Conservation (phyloP, 2,113 vertebrate species). For the Aldabrachelys gigantea region DNA sequence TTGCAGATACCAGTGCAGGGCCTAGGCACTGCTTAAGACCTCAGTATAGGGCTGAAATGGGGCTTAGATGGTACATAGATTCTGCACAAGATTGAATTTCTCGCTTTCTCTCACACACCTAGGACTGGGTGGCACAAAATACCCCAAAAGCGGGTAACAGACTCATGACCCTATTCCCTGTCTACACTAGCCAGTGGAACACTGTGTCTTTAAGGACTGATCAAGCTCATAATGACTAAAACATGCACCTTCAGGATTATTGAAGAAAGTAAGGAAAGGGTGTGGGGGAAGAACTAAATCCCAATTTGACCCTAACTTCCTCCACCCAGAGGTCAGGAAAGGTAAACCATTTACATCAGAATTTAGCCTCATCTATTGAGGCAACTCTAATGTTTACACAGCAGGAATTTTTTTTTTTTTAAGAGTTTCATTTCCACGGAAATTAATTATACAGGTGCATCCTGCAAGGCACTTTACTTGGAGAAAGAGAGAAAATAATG, state of each 20-base stretch:
- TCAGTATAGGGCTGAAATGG: background rate
- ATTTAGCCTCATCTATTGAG: slow-evolving; percentile 17
- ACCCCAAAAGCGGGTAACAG: background rate
- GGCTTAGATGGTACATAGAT: background rate
- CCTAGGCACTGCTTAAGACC: background rate
- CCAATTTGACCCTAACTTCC: background rate
- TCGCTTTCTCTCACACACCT: background rate
- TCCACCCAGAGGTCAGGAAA: background rate
- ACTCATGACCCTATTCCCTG: background rate
- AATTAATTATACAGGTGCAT: slow-evolving; percentile 44
- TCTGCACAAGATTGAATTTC: rapidly evolving
- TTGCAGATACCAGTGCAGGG: background rate
- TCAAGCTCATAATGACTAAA: rapidly evolving
- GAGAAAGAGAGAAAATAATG: slow-evolving; percentile 38
- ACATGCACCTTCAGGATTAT: background rate
- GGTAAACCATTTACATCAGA: background rate
- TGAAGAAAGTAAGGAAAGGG: background rate
- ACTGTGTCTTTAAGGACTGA: background rate
- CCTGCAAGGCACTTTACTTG: slow-evolving; percentile 21
- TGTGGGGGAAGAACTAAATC: background rate
- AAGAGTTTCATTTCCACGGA: background rate
- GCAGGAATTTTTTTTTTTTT: background rate
- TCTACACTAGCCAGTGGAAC: background rate
- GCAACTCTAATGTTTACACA: background rate
- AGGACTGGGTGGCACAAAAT: background rate